Base-by-base conservation (phyloP, 64 coral and sea anemone genomes). In the Stylophora pistillata region DNA sequence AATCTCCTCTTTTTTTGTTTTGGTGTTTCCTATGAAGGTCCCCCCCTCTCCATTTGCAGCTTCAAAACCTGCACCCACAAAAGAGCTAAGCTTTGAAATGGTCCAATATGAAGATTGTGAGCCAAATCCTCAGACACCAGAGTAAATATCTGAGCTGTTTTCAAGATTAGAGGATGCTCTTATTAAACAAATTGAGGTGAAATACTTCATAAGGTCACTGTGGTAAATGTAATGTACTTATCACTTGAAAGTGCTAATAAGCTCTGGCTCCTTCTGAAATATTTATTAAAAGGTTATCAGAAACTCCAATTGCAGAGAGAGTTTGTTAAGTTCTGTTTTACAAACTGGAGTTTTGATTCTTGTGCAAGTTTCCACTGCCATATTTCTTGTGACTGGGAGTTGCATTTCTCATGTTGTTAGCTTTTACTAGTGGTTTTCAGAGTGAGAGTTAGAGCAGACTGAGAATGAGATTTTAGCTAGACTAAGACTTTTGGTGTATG, bases 161-260 rank as follows among this genome's bases (percentile, higher is more conserved):
- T 91, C 97, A 37, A 85, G 97, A 63, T 85, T 99, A 9, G 97
- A 99, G 60, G 94, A 99, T 85, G 74, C 90, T 20, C 91, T 99
- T n/a, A 99, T 90, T 70, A 93, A 95, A 72, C 97, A 99, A 82
- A 91, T 91, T 63, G 93, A 99, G 97, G 97, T 95, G 15, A 56
- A 68, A 15, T 54, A 54, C 21, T 61, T 41, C 78, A 81, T 59
- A 47, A 47, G 3, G n/a, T n/a, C n/a, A n/a, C n/a, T n/a, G n/a
- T 10, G 41, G 32, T 21, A 14, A 15, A 54, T 53, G 53, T 26
- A 58, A 12, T 55, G 78, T 80, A 58, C n/a, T 27, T 47, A 47
- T 47, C 37, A 7, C 7, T 47, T 7, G 7, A 47, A 47, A 47
- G 37, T 47, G 37, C 37, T 47, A 7, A 47, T 47, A 47, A 7